Percentiles rank a stretch among this genome's conserved stretches.
Evolutionary conservation across 2,113 vertebrate species (phyloP).

Genomic region (Brachyhypopomus occidentalis): DNA sequence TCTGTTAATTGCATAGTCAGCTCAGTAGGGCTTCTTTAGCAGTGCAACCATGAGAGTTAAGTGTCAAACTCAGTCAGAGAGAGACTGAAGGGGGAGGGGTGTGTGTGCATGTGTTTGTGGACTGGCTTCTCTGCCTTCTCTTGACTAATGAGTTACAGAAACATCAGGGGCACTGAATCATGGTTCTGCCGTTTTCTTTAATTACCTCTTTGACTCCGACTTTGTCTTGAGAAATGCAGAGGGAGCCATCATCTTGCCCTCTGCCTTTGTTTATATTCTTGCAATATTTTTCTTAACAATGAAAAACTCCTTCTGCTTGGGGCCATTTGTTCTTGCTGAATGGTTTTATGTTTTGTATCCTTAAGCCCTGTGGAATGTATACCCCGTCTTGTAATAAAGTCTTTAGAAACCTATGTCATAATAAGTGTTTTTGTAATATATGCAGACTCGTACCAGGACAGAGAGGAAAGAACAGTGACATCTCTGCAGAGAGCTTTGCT

Average conservation of each 20-base stretch:
- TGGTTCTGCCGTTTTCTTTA: conserved; percentile 31
- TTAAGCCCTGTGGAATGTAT: too few species aligned
- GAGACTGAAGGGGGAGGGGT: conserved; percentile 24
- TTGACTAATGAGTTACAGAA: conserved; percentile 45
- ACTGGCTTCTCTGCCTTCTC: conserved; percentile 39
- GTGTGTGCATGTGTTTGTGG: conserved; percentile 29
- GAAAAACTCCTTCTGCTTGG: too few species aligned
- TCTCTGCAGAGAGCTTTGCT: background rate
- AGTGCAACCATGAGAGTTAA: conserved; percentile 53
- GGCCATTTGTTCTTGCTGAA: too few species aligned
- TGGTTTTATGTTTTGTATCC: too few species aligned
- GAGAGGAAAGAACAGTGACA: background rate
- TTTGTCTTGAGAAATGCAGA: conserved; percentile 18
- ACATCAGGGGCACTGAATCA: conserved; percentile 24
- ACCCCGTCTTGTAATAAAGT: too few species aligned
- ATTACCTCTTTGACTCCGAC: conserved; percentile 23
- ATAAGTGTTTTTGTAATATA: background rate
- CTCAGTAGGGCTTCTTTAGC: conserved; percentile 36
- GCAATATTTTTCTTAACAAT: background rate
- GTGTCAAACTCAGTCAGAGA: conserved; percentile 50
- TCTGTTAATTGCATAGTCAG: conserved; percentile 43
- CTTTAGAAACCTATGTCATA: background rate
- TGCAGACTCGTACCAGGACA: background rate
- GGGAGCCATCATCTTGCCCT: background rate
- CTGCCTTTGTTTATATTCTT: background rate